These are phyloP conservation scores for Dicyrtomina minuta DNA, from an alignment of 2,888 invertebrate genomes.

Conservation along the genomic window DNA sequence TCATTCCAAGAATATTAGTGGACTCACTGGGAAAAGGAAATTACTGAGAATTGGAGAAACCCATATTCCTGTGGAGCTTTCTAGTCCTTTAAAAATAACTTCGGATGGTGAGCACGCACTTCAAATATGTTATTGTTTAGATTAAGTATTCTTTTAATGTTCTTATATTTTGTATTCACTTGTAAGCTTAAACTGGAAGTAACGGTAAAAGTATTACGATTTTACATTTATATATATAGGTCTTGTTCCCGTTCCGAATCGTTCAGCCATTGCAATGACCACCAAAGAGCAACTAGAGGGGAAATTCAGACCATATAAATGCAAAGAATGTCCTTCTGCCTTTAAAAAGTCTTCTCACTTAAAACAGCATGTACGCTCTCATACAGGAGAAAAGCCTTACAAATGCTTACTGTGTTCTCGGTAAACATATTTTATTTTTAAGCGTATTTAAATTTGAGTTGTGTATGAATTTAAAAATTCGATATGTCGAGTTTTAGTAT, in stretches of 20 bases:
- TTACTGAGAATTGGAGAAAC: slow-evolving; percentile 47
- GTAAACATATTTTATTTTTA: slow-evolving; percentile 32
- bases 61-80: slow-evolving; percentile 36
- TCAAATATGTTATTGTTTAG: no score
- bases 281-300: slow-evolving; percentile 40
- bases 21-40: slow-evolving; percentile 44
- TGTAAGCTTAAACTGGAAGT: slow-evolving; percentile 22
- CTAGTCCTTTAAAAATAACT: slow-evolving; percentile 51
- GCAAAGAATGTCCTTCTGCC: slow-evolving; percentile 58
- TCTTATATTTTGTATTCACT: no score
- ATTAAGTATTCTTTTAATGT: no score
- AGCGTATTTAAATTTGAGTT: not conserved
- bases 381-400: slow-evolving; percentile 60
- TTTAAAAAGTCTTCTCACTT: slow-evolving; percentile 64
- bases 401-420: slow-evolving; percentile 57
- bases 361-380: slow-evolving; percentile 60
- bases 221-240: slow-evolving; percentile 30
- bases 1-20: slow-evolving; percentile 40
- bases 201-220: no score
- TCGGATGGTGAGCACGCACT: slow-evolving; percentile 36
- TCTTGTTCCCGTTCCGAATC: slow-evolving; percentile 41
- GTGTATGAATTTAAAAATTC: not conserved
- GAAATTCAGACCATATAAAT: slow-evolving; percentile 59
- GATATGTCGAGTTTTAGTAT: not conserved
- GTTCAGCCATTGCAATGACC: slow-evolving; percentile 29